These are phyloP conservation scores for Boloria selene DNA, from an alignment of 2,888 invertebrate species.

Conservation along the genomic window DNA sequence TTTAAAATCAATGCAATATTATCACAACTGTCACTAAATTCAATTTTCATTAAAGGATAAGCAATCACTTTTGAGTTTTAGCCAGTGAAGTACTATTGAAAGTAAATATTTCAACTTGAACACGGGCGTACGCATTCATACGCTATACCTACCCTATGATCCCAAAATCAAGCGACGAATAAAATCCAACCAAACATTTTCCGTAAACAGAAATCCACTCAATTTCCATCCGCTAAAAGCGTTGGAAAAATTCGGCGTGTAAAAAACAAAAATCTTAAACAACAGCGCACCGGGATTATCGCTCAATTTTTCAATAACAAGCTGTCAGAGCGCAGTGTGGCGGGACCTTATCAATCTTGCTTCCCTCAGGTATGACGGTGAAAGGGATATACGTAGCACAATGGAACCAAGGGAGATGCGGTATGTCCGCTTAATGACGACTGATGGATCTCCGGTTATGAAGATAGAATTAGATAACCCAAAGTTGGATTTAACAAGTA, in stretches of 20 bases:
- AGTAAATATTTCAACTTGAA: neutral
- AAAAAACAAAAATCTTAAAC: slow-evolving; percentile 58
- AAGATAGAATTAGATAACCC: slow-evolving; percentile 67
- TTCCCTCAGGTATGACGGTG: slow-evolving; percentile 60
- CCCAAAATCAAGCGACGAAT: slow-evolving; percentile 6
- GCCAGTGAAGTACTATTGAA: no score
- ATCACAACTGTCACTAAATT: no score
- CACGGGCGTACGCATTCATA: neutral
- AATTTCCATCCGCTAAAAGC: slow-evolving; percentile 46
- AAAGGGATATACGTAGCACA: slow-evolving; percentile 28
- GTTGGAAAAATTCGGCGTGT: slow-evolving; percentile 35
- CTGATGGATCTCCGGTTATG: slow-evolving; percentile 73
- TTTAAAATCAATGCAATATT: no score
- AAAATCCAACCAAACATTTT: slow-evolving; percentile 15
- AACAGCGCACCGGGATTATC: slow-evolving; percentile 68
- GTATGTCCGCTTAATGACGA: slow-evolving; percentile 74
- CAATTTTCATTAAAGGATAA: no score
- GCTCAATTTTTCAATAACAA: slow-evolving; percentile 79
- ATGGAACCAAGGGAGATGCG: slow-evolving; percentile 40
- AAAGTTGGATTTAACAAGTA: slow-evolving; percentile 60
- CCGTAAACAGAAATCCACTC: slow-evolving; percentile 41
- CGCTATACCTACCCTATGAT: slow-evolving; percentile 2
- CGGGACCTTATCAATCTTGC: slow-evolving; percentile 71
- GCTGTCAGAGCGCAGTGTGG: slow-evolving; percentile 65
- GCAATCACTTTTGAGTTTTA: no score